Evolutionary conservation across 2,797 vertebrate species (phyloP).

Genomic region (Notoglanidium macrostoma): DNA sequence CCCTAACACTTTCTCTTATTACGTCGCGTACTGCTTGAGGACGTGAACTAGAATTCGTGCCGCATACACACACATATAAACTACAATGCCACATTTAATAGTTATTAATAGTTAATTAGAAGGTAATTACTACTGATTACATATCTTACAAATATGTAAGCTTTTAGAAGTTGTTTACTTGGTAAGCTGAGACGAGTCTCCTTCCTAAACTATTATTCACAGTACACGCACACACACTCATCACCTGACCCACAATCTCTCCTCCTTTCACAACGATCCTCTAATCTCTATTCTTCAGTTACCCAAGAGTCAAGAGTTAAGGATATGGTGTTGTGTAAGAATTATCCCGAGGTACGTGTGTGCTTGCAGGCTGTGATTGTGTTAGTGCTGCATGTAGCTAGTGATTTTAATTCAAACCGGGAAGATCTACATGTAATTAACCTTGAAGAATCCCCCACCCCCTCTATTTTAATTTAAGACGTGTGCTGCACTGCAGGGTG

Average conservation of each 20-base stretch:
- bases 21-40: constrained; percentile 23
- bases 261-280: constrained; percentile 35
- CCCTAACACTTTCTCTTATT: constrained; percentile 42
- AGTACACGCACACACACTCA: constrained; percentile 22
- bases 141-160: background rate
- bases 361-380: constrained; percentile 50
- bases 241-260: constrained; percentile 49
- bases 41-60: constrained; percentile 26
- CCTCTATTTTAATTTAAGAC: constrained; percentile 61
- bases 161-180: background rate
- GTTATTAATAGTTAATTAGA: background rate
- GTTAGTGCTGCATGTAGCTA: constrained; percentile 52
- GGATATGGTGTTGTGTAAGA: constrained; percentile 49
- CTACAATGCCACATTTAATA: background rate
- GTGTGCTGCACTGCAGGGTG: constrained; percentile 56
- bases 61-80: background rate
- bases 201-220: constrained; percentile 11
- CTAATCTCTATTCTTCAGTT: constrained; percentile 50
- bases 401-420: constrained; percentile 59
- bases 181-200: background rate
- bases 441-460: constrained; percentile 57
- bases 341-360: constrained; percentile 46
- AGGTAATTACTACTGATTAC: background rate
- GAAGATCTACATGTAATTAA: constrained; percentile 62
- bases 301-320: constrained; percentile 52